A percentile compares a stretch with the other conserved stretches of the same genome.
phyloP scores from a whole-genome alignment of 1,140 invertebrate genomes.

The Rhizoglyphus robini region DNA sequence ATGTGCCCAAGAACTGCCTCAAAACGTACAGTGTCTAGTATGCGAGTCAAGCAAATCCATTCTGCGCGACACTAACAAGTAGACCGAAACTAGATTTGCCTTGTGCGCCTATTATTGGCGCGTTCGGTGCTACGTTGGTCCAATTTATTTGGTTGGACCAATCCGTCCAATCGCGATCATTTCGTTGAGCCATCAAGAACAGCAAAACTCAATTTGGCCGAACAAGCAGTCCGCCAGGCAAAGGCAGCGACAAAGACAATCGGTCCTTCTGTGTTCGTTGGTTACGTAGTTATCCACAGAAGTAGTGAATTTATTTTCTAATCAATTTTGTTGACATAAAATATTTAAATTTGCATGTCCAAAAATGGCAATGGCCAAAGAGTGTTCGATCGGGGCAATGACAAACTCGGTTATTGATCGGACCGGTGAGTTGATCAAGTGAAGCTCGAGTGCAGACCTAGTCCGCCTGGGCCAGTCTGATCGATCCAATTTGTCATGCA shows the following conservation, averaged over 20 bases:
- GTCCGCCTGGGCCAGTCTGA: no score
- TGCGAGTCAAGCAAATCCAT: neutral
- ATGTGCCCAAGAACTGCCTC: neutral
- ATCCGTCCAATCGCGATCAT: neutral
- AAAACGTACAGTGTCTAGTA: neutral
- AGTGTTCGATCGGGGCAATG: neutral
- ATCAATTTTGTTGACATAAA: slow-evolving; percentile 14
- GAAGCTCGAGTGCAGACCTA: no score
- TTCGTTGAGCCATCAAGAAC: neutral
- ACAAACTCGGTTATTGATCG: neutral
- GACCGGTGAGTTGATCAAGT: no score
- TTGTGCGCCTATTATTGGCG: slow-evolving; percentile 6
- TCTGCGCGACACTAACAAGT: neutral
- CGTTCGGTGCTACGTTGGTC: neutral
- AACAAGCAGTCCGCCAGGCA: neutral
- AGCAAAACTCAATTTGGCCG: slow-evolving; percentile 8
- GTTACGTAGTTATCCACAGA: slow-evolving; percentile 3
- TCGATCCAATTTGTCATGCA: slow-evolving; percentile 10
- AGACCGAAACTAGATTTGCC: slow-evolving; percentile 13
- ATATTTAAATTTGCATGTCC: slow-evolving; percentile 3
- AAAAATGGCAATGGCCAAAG: neutral
- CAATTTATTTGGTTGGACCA: neutral
- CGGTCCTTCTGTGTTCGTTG: no score
- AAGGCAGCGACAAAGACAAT: neutral
- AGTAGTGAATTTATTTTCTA: slow-evolving; percentile 6